Conservation (phyloP, 1,140 invertebrate genomes). For the Aphis gossypii region DNA sequence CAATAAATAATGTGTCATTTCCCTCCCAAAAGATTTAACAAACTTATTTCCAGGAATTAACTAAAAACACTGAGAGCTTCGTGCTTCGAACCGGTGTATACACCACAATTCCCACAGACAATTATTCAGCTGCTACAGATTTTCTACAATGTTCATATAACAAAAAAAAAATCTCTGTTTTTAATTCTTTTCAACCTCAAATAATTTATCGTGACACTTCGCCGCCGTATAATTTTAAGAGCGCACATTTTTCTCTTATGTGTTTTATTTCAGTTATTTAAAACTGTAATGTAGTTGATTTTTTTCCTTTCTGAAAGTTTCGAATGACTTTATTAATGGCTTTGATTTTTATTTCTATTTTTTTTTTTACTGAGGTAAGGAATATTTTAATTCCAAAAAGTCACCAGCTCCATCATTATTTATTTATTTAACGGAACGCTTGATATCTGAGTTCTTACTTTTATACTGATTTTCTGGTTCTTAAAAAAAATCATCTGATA, state of each 20-base stretch:
- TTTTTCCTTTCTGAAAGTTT: slow-evolving; percentile 16
- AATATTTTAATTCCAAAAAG: slow-evolving; percentile 10
- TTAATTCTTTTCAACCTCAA: slow-evolving; percentile 48
- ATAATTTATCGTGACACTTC: slow-evolving; percentile 53
- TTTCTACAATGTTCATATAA: slow-evolving; percentile 24
- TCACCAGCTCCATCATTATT: not conserved
- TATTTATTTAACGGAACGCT: not conserved
- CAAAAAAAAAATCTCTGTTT: slow-evolving; percentile 24
- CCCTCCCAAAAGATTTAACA: slow-evolving; percentile 54
- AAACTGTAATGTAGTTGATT: slow-evolving; percentile 39
- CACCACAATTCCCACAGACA: slow-evolving; percentile 50
- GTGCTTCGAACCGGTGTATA: slow-evolving; percentile 33
- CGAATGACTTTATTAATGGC: slow-evolving; percentile 24
- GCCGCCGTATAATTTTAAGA: slow-evolving; percentile 36
- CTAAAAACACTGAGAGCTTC: slow-evolving; percentile 21
- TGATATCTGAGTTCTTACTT: not conserved
- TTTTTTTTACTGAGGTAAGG: not conserved
- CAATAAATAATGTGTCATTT: slow-evolving; percentile 56
- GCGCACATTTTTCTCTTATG: slow-evolving; percentile 39
- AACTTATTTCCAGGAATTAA: slow-evolving; percentile 56
- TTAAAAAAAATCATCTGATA: not conserved
- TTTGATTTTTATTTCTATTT: not conserved
- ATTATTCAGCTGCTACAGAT: slow-evolving; percentile 47
- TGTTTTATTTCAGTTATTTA: slow-evolving; percentile 46
- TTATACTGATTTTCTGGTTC: not conserved